Conservation (phyloP, 1,140 invertebrate genomes). For the Drosophila grimshawi region DNA sequence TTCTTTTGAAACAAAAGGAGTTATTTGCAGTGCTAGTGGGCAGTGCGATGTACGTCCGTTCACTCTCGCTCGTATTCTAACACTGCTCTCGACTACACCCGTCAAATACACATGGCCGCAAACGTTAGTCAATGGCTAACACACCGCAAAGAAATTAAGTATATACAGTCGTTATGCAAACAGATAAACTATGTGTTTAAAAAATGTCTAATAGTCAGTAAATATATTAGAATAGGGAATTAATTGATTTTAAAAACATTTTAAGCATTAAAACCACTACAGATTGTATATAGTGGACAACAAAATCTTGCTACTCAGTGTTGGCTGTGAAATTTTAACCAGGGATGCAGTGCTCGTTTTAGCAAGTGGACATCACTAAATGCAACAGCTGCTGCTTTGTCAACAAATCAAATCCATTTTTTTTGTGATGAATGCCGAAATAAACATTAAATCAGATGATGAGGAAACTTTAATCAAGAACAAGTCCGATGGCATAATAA, state of each 20-base stretch:
- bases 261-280: not conserved
- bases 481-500: not conserved
- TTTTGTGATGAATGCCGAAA: not conserved
- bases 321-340: not conserved
- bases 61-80: slow-evolving; percentile 44
- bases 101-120: not conserved
- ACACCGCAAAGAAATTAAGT: not conserved
- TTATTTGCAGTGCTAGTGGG: slow-evolving; percentile 36
- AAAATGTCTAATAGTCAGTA: too few species aligned
- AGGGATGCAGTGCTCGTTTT: slow-evolving; percentile 7
- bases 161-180: too few species aligned
- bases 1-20: slow-evolving; percentile 83
- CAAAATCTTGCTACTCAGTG: not conserved
- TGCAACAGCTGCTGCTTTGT: slow-evolving; percentile 33
- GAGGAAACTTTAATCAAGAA: not conserved
- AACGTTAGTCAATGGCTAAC: not conserved
- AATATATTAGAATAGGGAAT: too few species aligned
- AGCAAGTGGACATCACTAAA: slow-evolving; percentile 5
- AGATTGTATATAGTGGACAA: not conserved
- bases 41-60: slow-evolving; percentile 47
- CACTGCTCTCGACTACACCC: slow-evolving; percentile 18
- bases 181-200: too few species aligned
- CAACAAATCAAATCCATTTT: not conserved
- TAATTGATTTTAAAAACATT: not conserved
- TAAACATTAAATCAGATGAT: slow-evolving; percentile 1